phyloP scores from a whole-genome alignment of 2,797 vertebrate genomes.

The Urosaurus nigricauda region DNA sequence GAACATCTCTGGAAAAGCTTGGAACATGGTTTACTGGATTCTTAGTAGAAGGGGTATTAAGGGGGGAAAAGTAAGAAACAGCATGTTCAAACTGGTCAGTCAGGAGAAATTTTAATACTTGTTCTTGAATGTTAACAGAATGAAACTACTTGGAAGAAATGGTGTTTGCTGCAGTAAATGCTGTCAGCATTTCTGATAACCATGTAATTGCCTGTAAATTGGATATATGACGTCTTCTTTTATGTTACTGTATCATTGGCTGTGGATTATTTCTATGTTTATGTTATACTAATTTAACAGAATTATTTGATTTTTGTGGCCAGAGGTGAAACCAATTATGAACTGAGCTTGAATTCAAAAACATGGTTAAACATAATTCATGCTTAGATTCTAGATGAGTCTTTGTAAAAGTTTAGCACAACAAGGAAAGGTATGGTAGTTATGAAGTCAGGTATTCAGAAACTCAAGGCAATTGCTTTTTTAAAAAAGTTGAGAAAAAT shows the following conservation, averaged over 20 bases:
- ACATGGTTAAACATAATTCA: not conserved
- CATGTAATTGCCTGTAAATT: constrained; percentile 26
- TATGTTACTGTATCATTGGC: not conserved
- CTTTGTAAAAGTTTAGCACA: not conserved
- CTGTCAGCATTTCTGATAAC: not conserved
- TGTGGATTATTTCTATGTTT: not conserved
- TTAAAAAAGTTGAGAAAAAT: not conserved
- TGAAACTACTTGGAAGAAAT: not conserved
- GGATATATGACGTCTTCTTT: constrained; percentile 1
- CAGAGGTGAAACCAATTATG: not conserved
- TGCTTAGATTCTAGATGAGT: not conserved
- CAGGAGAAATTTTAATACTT: not conserved
- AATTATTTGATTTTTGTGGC: not conserved
- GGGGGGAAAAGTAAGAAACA: not conserved
- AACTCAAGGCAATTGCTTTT: not conserved
- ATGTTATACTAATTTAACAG: not conserved
- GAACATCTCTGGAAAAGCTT: not conserved
- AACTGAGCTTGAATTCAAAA: not conserved
- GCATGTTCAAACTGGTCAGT: not conserved
- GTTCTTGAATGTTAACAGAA: not conserved
- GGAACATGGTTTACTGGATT: not conserved
- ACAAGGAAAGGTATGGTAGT: not conserved
- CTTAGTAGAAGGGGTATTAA: not conserved
- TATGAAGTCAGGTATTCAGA: not conserved
- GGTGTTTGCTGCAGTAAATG: not conserved